Evolutionary conservation across 2,113 vertebrate species (phyloP), one percentile per base, ranked within the genome.

Genomic region (Scolopax mira): DNA sequence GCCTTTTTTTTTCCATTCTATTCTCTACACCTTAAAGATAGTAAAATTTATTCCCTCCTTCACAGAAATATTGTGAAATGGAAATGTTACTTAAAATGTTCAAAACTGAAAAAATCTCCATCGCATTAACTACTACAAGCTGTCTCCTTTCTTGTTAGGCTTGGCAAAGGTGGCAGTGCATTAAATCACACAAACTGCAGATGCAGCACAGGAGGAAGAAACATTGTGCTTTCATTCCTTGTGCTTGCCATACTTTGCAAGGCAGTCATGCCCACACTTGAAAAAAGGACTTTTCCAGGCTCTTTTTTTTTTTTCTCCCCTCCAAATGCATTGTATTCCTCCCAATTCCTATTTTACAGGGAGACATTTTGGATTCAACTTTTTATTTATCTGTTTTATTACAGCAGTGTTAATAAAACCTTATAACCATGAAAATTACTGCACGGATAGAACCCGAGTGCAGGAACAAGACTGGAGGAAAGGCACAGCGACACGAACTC

Each of bases 331-430:
- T 30, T 69, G 8, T 51, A 33, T 42, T 57, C 39, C 17, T 65
- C 35, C 14, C 37, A 70, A 33, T 7, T 54, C 19, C 18, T 69
- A 10, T 57, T 85, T 70, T 75, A 89, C n/a, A 93, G 9, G 8
- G 4, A 10, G 4, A 10, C 13, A 55, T 13, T 90, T 73, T 4
- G 33, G 44, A 65, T 33, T 4, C 95, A 96, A 90, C 51, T 88
- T 91, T 31, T 67, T 51, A 54, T 10, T n/a, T 46, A 41, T 3
- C 44, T 30, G 3, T 73, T 93, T 95, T 78, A 96, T 85, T 64
- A 88, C 69, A 89, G 71, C 74, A 85, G 60, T 69, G 83, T 96
- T 97, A 95, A 95, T 51, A 96, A 54, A 54, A 89, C 78, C 89
- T 93, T 41, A 14, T 3, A 60, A 55, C 6, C 28, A 64, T 25